Evolutionary conservation across 2,888 invertebrate genomes (phyloP).

Genomic region (Plagodis dolabraria): DNA sequence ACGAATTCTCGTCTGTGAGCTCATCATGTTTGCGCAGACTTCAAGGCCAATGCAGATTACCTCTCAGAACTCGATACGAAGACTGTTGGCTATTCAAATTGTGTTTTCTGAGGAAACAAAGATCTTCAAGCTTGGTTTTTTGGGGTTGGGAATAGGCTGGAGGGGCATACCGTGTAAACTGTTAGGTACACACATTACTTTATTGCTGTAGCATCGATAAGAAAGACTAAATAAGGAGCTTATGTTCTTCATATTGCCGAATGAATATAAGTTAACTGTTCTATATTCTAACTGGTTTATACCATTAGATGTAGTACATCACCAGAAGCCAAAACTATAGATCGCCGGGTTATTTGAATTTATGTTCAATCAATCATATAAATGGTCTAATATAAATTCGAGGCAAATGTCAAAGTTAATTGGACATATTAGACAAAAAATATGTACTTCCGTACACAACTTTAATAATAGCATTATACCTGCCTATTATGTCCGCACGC

Average conservation of each 20-base stretch:
- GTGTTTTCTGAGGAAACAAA: conserved; percentile 24
- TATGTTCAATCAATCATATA: conserved; percentile 9
- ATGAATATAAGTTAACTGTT: no score
- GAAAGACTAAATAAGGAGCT: no score
- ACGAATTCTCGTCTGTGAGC: conserved; percentile 27
- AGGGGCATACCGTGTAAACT: neutral
- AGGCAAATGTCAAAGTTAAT: conserved; percentile 13
- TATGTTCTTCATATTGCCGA: no score
- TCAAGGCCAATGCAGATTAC: conserved; percentile 39
- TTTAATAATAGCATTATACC: neutral
- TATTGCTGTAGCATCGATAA: no score
- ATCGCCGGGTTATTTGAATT: conserved; percentile 2
- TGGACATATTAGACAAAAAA: conserved; percentile 1
- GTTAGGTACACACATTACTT: no score
- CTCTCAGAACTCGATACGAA: neutral
- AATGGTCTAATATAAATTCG: neutral
- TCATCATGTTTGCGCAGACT: conserved; percentile 34
- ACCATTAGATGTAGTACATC: no score
- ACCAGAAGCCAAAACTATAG: neutral
- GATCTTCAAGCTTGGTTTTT: conserved; percentile 2
- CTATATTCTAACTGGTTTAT: no score
- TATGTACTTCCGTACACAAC: conserved; percentile 13
- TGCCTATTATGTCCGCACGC: neutral
- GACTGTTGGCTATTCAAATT: conserved; percentile 17
- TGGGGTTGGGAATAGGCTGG: conserved; percentile 1